Percentiles rank a stretch among this genome's conserved stretches.
These are phyloP conservation scores for Zaprionus tsacasi DNA, from an alignment of 1,140 invertebrate genomes.

Conservation along the genomic window DNA sequence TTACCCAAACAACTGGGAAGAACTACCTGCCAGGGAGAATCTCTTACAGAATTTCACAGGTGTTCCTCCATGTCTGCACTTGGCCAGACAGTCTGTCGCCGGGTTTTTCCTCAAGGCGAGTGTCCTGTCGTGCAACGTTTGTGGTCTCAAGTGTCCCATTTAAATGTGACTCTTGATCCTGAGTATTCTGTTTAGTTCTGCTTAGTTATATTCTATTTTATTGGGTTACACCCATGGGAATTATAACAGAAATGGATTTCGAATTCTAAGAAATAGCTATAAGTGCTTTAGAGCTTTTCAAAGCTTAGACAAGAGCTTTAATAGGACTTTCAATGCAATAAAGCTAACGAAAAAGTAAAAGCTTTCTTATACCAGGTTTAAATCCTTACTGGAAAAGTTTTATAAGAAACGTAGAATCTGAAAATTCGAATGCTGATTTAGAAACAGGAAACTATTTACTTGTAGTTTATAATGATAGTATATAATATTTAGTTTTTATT, in stretches of 20 bases:
- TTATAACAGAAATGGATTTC: not conserved
- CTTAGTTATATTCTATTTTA: conserved; percentile 10
- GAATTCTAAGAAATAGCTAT: not conserved
- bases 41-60: conserved; percentile 58
- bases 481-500: too few species aligned
- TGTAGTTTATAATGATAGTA: too few species aligned
- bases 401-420: not conserved
- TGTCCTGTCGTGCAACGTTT: conserved; percentile 59
- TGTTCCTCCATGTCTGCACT: conserved; percentile 42
- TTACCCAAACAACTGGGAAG: conserved; percentile 19
- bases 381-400: not conserved
- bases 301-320: not conserved
- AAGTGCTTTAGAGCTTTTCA: not conserved
- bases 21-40: conserved; percentile 51
- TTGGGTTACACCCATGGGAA: conserved; percentile 12
- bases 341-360: not conserved
- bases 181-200: conserved; percentile 1
- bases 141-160: conserved; percentile 75
- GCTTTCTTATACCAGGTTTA: not conserved
- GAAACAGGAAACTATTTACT: not conserved
- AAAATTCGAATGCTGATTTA: not conserved
- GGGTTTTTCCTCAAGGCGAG: conserved; percentile 1
- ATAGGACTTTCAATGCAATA: not conserved
- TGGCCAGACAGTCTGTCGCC: conserved; percentile 75
- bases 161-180: conserved; percentile 26